Evolutionary conservation across 2,113 vertebrate genomes (phyloP).

Genomic region (Rostratula benghalensis): DNA sequence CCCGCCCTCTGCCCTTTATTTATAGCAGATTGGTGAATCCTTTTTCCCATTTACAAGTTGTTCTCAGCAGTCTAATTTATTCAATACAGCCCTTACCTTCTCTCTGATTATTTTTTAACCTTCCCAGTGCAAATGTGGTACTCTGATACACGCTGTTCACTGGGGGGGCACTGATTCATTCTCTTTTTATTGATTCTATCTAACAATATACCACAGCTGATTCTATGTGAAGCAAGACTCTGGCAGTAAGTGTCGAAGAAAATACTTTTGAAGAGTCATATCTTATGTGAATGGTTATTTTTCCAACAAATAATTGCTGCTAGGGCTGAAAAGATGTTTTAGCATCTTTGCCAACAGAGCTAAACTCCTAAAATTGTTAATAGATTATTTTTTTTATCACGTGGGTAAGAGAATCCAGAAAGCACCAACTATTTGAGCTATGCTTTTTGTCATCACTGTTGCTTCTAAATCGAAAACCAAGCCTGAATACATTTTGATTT

Average conservation of each 20-base stretch:
- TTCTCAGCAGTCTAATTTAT: background rate
- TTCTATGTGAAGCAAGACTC: background rate
- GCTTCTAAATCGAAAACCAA: background rate
- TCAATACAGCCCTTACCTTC: background rate
- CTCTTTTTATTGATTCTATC: background rate
- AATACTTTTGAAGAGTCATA: background rate
- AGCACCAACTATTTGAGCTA: background rate
- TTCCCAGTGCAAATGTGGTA: background rate
- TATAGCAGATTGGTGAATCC: background rate
- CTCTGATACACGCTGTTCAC: background rate
- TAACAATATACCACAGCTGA: background rate
- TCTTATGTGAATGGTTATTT: background rate
- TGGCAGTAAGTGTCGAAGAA: background rate
- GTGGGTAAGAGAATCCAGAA: background rate
- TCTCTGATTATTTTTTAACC: background rate
- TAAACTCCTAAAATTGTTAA: background rate
- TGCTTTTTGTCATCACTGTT: background rate
- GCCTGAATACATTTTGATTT: background rate
- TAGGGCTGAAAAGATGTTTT: background rate
- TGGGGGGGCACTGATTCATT: background rate
- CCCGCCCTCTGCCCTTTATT: fast-evolving
- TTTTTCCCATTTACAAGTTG: background rate
- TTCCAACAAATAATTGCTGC: background rate
- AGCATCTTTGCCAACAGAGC: background rate
- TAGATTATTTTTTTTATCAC: background rate